A percentile compares a stretch with the other conserved stretches of the same genome.
Evolutionary conservation across 2,888 invertebrate genomes (phyloP).

Genomic region (Polymixis lichenea): DNA sequence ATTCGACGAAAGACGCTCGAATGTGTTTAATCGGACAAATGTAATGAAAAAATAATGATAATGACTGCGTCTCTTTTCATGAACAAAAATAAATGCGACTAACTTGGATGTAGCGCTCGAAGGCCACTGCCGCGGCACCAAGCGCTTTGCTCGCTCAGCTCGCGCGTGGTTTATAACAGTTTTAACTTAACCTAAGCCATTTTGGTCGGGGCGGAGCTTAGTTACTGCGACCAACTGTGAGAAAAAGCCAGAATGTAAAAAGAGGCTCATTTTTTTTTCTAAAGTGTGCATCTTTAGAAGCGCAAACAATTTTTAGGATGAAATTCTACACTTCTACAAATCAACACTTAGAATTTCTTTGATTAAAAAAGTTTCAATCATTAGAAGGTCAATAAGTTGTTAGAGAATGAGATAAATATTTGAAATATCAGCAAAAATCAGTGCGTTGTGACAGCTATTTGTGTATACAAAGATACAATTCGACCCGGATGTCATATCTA

Average conservation of each 20-base stretch:
- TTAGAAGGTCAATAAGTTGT: neutral
- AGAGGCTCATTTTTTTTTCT: neutral
- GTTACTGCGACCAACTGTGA: no score
- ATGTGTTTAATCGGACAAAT: neutral
- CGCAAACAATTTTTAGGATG: no score
- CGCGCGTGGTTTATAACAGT: no score
- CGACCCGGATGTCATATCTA: neutral
- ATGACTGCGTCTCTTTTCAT: neutral
- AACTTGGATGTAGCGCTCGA: no score
- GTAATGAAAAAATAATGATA: neutral
- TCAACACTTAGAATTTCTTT: no score
- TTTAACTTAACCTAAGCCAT: no score
- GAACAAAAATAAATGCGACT: neutral
- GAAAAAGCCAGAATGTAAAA: neutral
- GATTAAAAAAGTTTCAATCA: neutral
- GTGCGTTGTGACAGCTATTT: neutral
- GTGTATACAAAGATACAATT: neutral
- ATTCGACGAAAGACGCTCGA: neutral
- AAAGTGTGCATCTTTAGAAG: no score
- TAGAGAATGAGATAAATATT: neutral
- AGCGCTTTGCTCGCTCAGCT: no score
- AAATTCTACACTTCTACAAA: no score
- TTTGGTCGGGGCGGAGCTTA: no score
- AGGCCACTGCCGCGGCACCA: no score
- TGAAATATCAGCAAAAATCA: no score